phyloP scores from a whole-genome alignment of 23 tunicate species.

The Styela clava region DNA sequence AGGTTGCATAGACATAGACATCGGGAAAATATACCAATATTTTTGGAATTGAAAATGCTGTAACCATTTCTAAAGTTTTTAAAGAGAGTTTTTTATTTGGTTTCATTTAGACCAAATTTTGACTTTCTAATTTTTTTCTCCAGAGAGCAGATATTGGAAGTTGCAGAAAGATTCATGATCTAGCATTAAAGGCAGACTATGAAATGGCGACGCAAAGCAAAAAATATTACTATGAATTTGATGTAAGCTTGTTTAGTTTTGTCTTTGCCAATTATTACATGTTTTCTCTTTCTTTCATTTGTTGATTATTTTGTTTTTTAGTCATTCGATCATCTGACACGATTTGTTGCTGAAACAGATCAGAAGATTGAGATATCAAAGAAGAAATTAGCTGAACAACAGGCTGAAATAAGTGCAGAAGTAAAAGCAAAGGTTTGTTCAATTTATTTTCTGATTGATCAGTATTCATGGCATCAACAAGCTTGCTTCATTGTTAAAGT shows the following conservation, averaged over 20 bases:
- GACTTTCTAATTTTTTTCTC: not conserved
- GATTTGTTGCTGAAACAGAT: slow-evolving; percentile 82
- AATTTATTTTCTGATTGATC: slow-evolving; percentile 12
- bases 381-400: slow-evolving; percentile 87
- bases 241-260: slow-evolving; percentile 18
- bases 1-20: too few relatives aligned
- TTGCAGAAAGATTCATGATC: slow-evolving; percentile 70
- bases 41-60: too few relatives aligned
- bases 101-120: too few relatives aligned
- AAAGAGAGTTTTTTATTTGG: too few relatives aligned
- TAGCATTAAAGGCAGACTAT: slow-evolving; percentile 92
- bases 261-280: not conserved
- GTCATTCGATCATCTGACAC: slow-evolving; percentile 69
- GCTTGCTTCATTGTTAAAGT: too few relatives aligned
- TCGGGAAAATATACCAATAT: too few relatives aligned
- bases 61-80: too few relatives aligned
- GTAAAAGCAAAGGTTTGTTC: slow-evolving; percentile 58
- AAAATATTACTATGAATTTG: slow-evolving; percentile 83
- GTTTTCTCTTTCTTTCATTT: not conserved
- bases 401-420: slow-evolving; percentile 89
- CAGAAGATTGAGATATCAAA: slow-evolving; percentile 80
- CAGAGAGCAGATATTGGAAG: slow-evolving; percentile 92
- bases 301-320: not conserved
- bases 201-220: slow-evolving; percentile 75
- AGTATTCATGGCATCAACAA: too few relatives aligned